phyloP scores from a whole-genome alignment of 2,888 invertebrate genomes.

The Drosophila quinaria region DNA sequence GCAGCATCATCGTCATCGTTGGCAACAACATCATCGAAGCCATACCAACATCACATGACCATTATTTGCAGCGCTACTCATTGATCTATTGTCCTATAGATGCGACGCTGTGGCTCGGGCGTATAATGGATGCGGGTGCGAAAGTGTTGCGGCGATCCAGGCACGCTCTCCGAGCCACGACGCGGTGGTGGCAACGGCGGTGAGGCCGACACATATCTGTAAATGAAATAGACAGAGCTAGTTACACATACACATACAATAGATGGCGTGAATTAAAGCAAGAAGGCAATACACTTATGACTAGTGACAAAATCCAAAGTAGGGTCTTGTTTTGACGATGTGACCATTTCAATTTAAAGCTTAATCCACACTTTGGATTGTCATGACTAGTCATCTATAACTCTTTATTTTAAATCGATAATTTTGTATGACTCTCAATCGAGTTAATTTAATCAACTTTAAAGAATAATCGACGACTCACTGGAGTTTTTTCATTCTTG shows the following conservation, averaged over 20 bases:
- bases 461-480: too few species aligned
- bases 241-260: neutral
- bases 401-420: too few species aligned
- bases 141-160: constrained; percentile 90
- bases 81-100: constrained; percentile 86
- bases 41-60: constrained; percentile 86
- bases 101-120: constrained; percentile 87
- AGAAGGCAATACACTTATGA: neutral
- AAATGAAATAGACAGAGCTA: neutral
- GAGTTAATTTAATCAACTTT: too few species aligned
- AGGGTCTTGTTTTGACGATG: too few species aligned
- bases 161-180: constrained; percentile 90
- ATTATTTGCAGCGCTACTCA: constrained; percentile 86
- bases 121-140: constrained; percentile 88
- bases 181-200: constrained; percentile 86
- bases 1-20: constrained; percentile 12
- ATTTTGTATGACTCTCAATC: too few species aligned
- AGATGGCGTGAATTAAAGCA: neutral
- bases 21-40: constrained; percentile 77
- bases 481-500: too few species aligned
- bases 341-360: too few species aligned
- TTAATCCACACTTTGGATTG: too few species aligned
- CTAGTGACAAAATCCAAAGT: too few species aligned
- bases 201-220: constrained; percentile 86
- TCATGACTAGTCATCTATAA: too few species aligned